Evolutionary conservation across 2,797 vertebrate species (phyloP).

Genomic region (Parauchenoglanis punctatus): DNA sequence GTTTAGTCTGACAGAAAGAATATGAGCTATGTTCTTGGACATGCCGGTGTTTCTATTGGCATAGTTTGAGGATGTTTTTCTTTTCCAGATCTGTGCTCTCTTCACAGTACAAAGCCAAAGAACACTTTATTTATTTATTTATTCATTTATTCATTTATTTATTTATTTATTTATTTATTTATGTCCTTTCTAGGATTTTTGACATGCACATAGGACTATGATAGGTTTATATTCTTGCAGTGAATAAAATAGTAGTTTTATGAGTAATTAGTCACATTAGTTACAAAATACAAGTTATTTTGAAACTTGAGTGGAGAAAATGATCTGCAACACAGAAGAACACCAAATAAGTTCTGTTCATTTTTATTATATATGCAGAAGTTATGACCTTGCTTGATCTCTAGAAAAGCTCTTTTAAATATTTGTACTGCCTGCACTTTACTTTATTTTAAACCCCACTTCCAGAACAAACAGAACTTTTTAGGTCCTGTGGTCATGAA

Average conservation of each 20-base stretch:
- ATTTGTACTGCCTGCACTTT: background rate
- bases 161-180: background rate
- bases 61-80: background rate
- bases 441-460: background rate
- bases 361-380: background rate
- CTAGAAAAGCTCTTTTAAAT: background rate
- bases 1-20: background rate
- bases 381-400: background rate
- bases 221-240: background rate
- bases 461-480: background rate
- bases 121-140: no score
- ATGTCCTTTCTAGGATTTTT: background rate
- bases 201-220: background rate
- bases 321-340: background rate
- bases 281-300: background rate
- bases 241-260: background rate
- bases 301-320: background rate
- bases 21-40: background rate
- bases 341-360: background rate
- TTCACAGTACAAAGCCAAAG: background rate
- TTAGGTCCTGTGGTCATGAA: slow-evolving; percentile 52
- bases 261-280: background rate
- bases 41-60: background rate
- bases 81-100: background rate
- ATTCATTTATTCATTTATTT: background rate